These are phyloP conservation scores for Lithobates sylvaticus DNA, from an alignment of 2,797 vertebrate genomes.

Conservation along the genomic window DNA sequence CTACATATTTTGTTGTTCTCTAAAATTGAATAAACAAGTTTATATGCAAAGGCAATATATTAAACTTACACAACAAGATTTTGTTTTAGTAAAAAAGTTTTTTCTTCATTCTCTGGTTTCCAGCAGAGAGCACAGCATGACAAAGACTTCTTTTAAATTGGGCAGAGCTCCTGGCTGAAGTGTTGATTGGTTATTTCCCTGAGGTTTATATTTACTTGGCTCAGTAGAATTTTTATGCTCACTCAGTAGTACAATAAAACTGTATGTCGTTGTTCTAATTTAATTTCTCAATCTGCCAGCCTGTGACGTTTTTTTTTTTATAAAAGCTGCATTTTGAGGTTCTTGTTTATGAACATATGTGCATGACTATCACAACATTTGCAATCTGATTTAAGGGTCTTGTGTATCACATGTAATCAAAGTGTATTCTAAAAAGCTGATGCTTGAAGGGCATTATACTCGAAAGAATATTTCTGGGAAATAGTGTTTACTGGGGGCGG, in stretches of 20 bases:
- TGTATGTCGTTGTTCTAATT: neutral
- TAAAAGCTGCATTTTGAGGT: neutral
- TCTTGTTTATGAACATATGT: neutral
- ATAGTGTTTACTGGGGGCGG: neutral
- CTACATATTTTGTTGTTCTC: neutral
- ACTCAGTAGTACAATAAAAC: neutral
- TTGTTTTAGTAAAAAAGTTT: neutral
- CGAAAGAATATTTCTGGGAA: neutral
- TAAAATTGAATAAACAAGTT: neutral
- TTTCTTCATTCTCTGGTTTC: neutral
- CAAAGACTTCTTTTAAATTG: neutral
- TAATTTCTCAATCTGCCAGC: neutral
- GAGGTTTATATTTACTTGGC: neutral
- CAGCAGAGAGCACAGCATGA: neutral
- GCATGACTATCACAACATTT: neutral
- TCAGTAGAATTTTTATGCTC: neutral
- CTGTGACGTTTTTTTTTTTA: neutral
- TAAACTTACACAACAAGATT: neutral
- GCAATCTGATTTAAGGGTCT: neutral
- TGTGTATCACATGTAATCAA: neutral
- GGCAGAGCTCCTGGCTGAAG: neutral
- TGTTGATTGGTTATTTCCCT: constrained; percentile 11
- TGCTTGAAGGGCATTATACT: neutral
- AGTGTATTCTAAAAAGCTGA: neutral
- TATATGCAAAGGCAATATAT: neutral